A percentile compares a stretch with the other conserved stretches of the same genome.
Conservation (phyloP, 2,888 invertebrate species). For the Ganaspis brasiliensis region DNA sequence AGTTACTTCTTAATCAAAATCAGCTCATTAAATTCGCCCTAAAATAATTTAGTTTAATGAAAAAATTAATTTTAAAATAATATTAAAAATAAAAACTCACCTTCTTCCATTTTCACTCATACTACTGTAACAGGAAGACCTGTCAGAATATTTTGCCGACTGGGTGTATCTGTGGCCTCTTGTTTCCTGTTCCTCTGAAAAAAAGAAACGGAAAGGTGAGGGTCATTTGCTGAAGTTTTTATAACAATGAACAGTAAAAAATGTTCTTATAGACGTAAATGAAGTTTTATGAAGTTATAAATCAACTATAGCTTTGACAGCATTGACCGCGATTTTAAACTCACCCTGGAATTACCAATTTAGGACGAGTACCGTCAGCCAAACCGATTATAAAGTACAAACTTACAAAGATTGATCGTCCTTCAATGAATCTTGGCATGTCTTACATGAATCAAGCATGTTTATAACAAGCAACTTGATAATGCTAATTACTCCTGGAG, state of each 20-base stretch:
- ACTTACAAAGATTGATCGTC: slow-evolving; percentile 53
- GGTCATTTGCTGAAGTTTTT: neutral
- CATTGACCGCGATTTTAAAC: slow-evolving; percentile 72
- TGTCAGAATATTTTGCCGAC: slow-evolving; percentile 14
- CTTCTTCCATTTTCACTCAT: slow-evolving; percentile 21
- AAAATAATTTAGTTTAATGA: too few species aligned
- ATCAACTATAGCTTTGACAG: slow-evolving; percentile 52
- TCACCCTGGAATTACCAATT: slow-evolving; percentile 61
- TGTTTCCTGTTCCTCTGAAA: slow-evolving; percentile 23
- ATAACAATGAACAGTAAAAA: neutral
- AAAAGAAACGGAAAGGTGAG: neutral
- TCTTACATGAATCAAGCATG: slow-evolving; percentile 29
- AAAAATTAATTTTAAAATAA: too few species aligned
- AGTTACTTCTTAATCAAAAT: too few species aligned
- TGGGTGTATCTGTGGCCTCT: slow-evolving; percentile 11
- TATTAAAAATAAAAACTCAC: neutral
- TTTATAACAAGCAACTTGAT: slow-evolving; percentile 6
- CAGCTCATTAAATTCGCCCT: too few species aligned
- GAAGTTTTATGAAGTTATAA: slow-evolving; percentile 36
- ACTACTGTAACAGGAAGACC: neutral
- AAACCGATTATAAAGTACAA: slow-evolving; percentile 36
- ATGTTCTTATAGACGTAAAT: neutral
- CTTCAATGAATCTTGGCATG: slow-evolving; percentile 59
- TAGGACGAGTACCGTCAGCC: slow-evolving; percentile 54
- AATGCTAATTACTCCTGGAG: slow-evolving; percentile 22